Evolutionary conservation across 2,888 invertebrate genomes (phyloP), one percentile per base, ranked within the genome.

Genomic region (Heptascelio sp.): DNA sequence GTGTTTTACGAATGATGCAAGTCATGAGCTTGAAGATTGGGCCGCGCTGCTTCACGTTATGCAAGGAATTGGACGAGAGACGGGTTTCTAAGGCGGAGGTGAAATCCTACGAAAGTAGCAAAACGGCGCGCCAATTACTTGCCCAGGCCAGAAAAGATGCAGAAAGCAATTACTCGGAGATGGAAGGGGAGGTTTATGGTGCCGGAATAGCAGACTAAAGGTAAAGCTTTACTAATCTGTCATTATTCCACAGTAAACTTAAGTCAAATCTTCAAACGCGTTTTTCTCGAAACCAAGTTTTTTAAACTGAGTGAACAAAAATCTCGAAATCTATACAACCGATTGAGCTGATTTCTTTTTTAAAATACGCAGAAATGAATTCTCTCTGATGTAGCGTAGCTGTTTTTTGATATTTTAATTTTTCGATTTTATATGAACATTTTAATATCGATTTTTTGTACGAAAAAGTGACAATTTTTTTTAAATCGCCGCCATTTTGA

Each of bases 1-100:
- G 57, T 37, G 30, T 80, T 25, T 51, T 80, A 37, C 59, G 49
- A 59, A 80, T 80, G 49, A 67, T 80, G 67, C 59, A 79, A 59
- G 43, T 51, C 23, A 60, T 60, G 67, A 26, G 30, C 21, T 55
- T 75, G 46, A 75, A 15, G 19, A 80, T 80, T 67, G 67, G 67
- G 17, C 60, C 67, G 19, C 37, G 19, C 40, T 46, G 49, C 11
- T 43, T 67, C 60, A 19, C 43, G 40, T 65, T 70, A 49, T 62
- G 53, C 65, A 17, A 49, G 37, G 30, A 46, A 46, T 37, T 65
- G 26, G 59, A 65, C 64, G 79, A 62, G 65, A 55, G 43, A 21
- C 40, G 79, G 19, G 26, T 79, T 43, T 62, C 62, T 25, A 57
- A 37, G 30, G 64, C 78, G 26, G 57, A 71, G 19, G 23, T 46